Conservation (phyloP, 1,140 invertebrate genomes). For the Helicorthomorpha holstii region DNA sequence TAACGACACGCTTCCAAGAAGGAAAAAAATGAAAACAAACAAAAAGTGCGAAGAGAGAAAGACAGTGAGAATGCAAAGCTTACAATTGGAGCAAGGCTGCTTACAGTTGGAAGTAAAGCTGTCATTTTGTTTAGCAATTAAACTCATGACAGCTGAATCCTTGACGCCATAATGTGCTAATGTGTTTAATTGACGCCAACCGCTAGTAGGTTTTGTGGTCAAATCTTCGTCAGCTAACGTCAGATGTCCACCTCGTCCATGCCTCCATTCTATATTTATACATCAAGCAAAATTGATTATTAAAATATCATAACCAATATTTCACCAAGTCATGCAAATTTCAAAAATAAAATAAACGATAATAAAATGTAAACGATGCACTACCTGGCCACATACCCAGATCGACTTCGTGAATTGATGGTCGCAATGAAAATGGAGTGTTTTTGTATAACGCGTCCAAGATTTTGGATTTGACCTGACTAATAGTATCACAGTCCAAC, state of each 20-base stretch:
- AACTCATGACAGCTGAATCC: constrained; percentile 82
- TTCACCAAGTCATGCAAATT: neutral
- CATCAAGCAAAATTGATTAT: neutral
- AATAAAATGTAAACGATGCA: neutral
- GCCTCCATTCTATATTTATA: constrained; percentile 54
- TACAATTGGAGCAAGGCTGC: constrained; percentile 7
- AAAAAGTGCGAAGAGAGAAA: neutral
- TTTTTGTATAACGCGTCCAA: constrained; percentile 94
- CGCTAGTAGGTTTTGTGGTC: constrained; percentile 70
- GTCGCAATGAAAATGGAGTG: constrained; percentile 78
- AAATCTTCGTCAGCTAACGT: constrained; percentile 85
- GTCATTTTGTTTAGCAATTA: constrained; percentile 74
- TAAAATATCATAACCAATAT: neutral
- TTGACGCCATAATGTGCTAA: constrained; percentile 83
- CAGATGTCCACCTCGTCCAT: constrained; percentile 74
- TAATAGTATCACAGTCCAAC: constrained; percentile 95
- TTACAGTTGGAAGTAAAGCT: constrained; percentile 14
- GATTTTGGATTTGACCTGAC: constrained; percentile 95
- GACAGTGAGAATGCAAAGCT: neutral
- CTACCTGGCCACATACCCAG: constrained; percentile 32
- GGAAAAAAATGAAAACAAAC: neutral
- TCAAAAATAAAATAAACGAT: neutral
- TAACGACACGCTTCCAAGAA: too few species aligned
- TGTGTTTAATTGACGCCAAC: constrained; percentile 82
- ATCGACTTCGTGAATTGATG: constrained; percentile 84